Evolutionary conservation across 2,797 vertebrate species (phyloP).

Genomic region (Sternotherus odoratus): DNA sequence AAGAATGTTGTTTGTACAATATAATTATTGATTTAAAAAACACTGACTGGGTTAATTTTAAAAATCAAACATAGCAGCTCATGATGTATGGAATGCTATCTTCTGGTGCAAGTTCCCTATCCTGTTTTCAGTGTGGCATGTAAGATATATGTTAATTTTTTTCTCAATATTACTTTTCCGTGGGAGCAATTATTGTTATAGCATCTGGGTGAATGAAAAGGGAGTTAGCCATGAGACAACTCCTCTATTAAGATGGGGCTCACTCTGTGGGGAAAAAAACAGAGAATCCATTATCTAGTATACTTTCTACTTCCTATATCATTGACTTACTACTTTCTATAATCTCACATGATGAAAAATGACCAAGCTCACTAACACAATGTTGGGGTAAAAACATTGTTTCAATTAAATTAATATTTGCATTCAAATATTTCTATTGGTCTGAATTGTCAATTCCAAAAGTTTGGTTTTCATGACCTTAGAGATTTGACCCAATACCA

Average conservation of each 20-base stretch:
- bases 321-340: neutral
- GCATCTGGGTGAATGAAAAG: neutral
- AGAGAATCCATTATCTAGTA: neutral
- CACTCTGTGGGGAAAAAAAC: neutral
- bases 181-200: too few species aligned
- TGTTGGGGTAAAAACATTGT: too few species aligned
- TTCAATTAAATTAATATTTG: too few species aligned
- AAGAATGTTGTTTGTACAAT: too few species aligned
- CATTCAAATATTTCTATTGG: neutral
- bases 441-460: neutral
- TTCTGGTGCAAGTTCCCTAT: too few species aligned
- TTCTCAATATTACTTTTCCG: neutral
- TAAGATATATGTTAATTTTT: neutral
- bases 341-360: neutral
- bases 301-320: accelerated
- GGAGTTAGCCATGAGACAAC: neutral
- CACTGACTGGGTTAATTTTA: too few species aligned
- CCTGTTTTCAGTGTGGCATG: too few species aligned
- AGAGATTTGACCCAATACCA: too few species aligned
- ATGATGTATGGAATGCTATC: too few species aligned
- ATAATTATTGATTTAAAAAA: too few species aligned
- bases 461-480: neutral
- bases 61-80: too few species aligned
- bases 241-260: neutral
- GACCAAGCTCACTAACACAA: neutral